Evolutionary conservation across 2,797 vertebrate genomes (phyloP), one percentile per base, ranked within the genome.

Genomic region (Bradypus variegatus): DNA sequence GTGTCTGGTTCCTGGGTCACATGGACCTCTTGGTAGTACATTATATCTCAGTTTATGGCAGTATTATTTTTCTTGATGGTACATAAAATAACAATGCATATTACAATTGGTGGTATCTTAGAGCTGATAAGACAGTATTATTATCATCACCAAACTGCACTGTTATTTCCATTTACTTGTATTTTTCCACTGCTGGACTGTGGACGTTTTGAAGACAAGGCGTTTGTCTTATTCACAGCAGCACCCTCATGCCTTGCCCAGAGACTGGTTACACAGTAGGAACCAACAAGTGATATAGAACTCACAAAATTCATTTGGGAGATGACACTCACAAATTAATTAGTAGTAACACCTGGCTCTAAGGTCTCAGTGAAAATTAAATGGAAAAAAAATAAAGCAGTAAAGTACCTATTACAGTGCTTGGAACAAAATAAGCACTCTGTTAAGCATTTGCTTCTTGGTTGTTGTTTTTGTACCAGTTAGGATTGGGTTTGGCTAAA

Each of bases 31-130:
- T 78, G 58, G 55, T 91, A 87, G 89, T 65, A 78, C 13, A 31
- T 38, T 41, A 15, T 73, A 78, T 81, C 86, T 94, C 88, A 64
- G 23, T 88, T 91, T 88, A 85, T 8, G 70, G 41, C 69, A 76
- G 53, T 67, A 41, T 86, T 64, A 27, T 79, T 88, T 92, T 90
- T 90, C 65, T 88, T 88, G 50, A 76, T 31, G 36, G 77, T 19
- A 86, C 36, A 64, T 77, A 76, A 88, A 85, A 77, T 21, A 67
- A 64, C 33, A 53, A n/a, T 8, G 31, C 58, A 18, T 73, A 41
- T 87, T 53, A 82, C 18, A 73, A 41, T 41, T 10, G 8, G 50
- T 33, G 48, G 16, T n/a, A 55, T 12, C 88, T 88, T 81, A 86
- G 91, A 78, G 72, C 27, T n/a, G 41, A 64, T 69, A 25, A 73